phyloP scores from a whole-genome alignment of 2,797 vertebrate genomes.

The Phylloscopus collybita region DNA sequence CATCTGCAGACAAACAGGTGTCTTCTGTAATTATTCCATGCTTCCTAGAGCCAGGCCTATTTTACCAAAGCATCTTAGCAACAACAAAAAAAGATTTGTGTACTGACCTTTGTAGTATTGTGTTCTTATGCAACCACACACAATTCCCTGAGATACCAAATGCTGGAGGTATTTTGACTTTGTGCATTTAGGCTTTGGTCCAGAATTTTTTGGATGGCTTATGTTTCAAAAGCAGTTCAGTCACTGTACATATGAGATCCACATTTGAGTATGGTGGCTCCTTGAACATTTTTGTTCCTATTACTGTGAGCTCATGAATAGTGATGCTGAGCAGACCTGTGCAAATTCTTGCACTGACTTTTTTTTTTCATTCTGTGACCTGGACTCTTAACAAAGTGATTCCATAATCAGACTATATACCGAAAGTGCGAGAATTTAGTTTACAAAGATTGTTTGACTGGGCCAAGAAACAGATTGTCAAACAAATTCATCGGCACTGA shows the following conservation, averaged over 20 bases:
- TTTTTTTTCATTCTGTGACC: background rate
- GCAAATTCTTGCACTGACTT: background rate
- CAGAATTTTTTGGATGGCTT: background rate
- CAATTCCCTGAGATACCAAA: background rate
- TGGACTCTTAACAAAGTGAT: background rate
- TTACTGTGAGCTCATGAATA: background rate
- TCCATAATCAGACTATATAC: background rate
- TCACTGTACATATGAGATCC: background rate
- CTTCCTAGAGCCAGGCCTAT: background rate
- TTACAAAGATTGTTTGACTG: constrained; percentile 19
- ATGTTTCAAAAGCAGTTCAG: background rate
- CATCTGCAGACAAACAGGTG: background rate
- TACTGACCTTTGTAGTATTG: background rate
- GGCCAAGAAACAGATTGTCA: constrained; percentile 31
- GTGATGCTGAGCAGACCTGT: background rate
- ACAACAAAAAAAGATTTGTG: background rate
- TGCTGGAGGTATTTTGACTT: background rate
- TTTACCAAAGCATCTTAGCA: background rate
- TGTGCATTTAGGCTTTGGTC: background rate
- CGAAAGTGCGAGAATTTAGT: background rate
- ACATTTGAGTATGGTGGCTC: background rate
- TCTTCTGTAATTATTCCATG: background rate
- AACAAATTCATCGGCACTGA: constrained; percentile 37
- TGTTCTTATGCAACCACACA: background rate
- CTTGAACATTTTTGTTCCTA: background rate